Conservation (phyloP, 2,888 invertebrate genomes). For the Apodemia hepburni region DNA sequence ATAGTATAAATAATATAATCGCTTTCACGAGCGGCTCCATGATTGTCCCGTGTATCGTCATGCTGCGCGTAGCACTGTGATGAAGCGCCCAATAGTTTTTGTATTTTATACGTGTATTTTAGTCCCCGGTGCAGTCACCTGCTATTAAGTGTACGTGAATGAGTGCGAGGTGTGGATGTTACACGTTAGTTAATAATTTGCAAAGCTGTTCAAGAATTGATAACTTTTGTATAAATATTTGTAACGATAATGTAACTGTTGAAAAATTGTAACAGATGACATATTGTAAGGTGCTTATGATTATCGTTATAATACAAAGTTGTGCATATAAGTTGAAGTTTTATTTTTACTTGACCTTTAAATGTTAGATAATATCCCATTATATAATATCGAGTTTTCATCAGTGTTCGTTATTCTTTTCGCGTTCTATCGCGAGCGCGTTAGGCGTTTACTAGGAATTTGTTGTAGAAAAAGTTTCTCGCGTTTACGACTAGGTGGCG, state of each 20-base stretch:
- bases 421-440: no score
- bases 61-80: no score
- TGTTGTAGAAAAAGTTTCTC: no score
- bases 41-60: no score
- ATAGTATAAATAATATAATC: no score
- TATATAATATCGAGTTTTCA: no score
- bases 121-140: constrained; percentile 3
- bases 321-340: constrained; percentile 61
- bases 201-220: constrained; percentile 65
- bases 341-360: constrained; percentile 27
- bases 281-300: constrained; percentile 79
- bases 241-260: constrained; percentile 76
- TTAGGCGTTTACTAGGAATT: no score
- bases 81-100: not conserved
- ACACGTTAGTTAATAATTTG: constrained; percentile 56
- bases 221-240: constrained; percentile 78
- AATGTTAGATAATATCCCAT: no score
- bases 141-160: not conserved
- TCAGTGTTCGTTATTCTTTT: no score
- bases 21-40: no score
- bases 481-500: no score
- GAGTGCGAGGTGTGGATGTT: constrained; percentile 19
- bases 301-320: constrained; percentile 80
- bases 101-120: not conserved
- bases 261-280: constrained; percentile 75